Percentiles rank a stretch among this genome's conserved stretches.
phyloP scores from a whole-genome alignment of 1,140 invertebrate genomes.

The Lerema accius region DNA sequence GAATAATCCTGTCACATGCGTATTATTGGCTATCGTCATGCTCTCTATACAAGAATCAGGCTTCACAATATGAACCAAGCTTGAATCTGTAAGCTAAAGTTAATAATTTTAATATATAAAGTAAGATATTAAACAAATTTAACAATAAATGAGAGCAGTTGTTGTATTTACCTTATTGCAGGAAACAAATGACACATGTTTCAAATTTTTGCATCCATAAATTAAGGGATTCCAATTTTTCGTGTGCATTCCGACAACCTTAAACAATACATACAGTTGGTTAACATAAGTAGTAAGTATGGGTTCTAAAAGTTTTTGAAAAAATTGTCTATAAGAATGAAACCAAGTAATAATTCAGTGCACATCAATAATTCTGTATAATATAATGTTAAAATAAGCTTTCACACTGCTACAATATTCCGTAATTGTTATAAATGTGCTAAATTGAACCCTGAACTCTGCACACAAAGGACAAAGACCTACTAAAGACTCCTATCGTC shows the following conservation, averaged over 20 bases:
- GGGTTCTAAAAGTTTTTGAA: too few species aligned
- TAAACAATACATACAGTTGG: constrained; percentile 40
- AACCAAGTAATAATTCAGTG: too few species aligned
- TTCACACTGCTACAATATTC: too few species aligned
- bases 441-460: too few species aligned
- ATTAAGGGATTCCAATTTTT: constrained; percentile 78
- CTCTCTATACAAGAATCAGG: constrained; percentile 63
- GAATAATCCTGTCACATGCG: constrained; percentile 70
- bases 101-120: constrained; percentile 31
- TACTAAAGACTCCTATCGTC: too few species aligned
- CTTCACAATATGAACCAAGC: constrained; percentile 66
- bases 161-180: constrained; percentile 65
- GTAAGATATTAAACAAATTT: constrained; percentile 12
- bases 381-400: too few species aligned
- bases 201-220: constrained; percentile 73
- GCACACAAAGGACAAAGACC: too few species aligned
- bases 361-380: too few species aligned
- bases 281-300: too few species aligned
- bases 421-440: too few species aligned
- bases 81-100: constrained; percentile 70
- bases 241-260: constrained; percentile 72
- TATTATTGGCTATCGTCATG: constrained; percentile 67
- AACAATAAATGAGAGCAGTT: constrained; percentile 13
- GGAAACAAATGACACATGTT: constrained; percentile 64
- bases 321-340: too few species aligned